Percentiles rank a stretch among this genome's conserved stretches.
Evolutionary conservation across 1,140 invertebrate species (phyloP).

Genomic region (Leptinotarsa defecta): DNA sequence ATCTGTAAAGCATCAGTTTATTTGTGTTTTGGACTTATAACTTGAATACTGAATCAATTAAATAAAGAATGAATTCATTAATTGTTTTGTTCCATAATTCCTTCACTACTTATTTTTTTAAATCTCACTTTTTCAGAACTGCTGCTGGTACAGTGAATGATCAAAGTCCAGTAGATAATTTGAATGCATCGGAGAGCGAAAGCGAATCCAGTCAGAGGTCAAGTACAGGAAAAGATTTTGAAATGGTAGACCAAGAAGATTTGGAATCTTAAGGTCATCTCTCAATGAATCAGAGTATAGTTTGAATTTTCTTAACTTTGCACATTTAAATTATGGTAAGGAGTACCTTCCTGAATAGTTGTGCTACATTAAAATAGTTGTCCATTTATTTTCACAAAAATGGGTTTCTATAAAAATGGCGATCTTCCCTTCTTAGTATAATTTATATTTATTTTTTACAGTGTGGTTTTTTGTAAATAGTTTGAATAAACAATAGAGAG

Average conservation of each 20-base stretch:
- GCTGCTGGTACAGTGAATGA: neutral
- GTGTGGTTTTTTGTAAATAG: neutral
- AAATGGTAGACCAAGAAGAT: conserved; percentile 72
- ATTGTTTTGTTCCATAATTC: too few relatives aligned
- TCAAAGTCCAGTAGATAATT: neutral
- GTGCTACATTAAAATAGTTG: neutral
- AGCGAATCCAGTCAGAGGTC: conserved; percentile 73
- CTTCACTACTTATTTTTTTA: too few relatives aligned
- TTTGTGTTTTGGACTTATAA: neutral
- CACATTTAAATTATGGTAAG: conserved; percentile 12
- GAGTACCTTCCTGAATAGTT: neutral
- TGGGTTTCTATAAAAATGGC: neutral
- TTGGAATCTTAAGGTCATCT: conserved; percentile 55
- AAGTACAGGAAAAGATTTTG: conserved; percentile 79
- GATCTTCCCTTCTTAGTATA: conserved; percentile 1
- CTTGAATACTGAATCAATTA: neutral
- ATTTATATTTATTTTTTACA: conserved; percentile 1
- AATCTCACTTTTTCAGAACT: neutral
- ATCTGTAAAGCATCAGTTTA: neutral
- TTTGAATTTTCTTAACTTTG: neutral
- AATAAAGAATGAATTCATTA: too few relatives aligned
- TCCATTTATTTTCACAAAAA: neutral
- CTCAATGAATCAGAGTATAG: neutral
- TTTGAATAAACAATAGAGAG: neutral
- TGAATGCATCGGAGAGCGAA: conserved; percentile 63